Base-by-base conservation (phyloP, 2,113 vertebrate genomes). In the Larimichthys crocea region DNA sequence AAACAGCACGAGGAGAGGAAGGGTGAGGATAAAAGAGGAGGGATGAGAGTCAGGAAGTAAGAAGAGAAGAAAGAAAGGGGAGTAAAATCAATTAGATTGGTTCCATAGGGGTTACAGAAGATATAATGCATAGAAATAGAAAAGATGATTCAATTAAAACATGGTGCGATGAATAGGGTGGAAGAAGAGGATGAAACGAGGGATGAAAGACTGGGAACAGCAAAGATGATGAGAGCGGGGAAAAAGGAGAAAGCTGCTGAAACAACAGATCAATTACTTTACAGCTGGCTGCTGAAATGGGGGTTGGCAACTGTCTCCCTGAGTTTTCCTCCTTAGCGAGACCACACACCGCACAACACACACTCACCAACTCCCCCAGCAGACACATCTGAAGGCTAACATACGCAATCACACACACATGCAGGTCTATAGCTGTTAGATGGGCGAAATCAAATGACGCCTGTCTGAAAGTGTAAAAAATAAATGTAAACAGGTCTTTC, bases 251-350 rank as follows among this genome's bases (percentile, higher is more conserved):
- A 62, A 82, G 66, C 70, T 56, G 77, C 86, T 87, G 83, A 86
- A 91, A 86, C 76, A 74, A 62, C n/a, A 77, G 83, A 93, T 94
- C 92, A 87, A 93, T 94, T 94, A 91, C 89, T 74, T 90, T 84
- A 82, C 85, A 86, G 91, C 84, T 86, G 74, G 78, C 73, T 90
- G 87, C 83, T 90, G 87, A 90, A 88, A 79, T 60, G 61, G 82
- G 83, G 92, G 91, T 91, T 91, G 89, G 87, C 89, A 92, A 92
- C 87, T 91, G 90, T 91, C 88, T 90, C 78, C 85, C 76, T 19
- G 78, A 86, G 83, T 89, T 93, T 93, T 91, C 82, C 83, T 85
- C 71, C 78, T 77, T 59, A 81, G 74, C 66, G 12, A 76, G 67
- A 89, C 70, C 60, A n/a, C 44, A 56, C 62, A 53, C n/a, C n/a